Conservation (phyloP, 1,140 invertebrate genomes). For the Tetramorium simillimum region DNA sequence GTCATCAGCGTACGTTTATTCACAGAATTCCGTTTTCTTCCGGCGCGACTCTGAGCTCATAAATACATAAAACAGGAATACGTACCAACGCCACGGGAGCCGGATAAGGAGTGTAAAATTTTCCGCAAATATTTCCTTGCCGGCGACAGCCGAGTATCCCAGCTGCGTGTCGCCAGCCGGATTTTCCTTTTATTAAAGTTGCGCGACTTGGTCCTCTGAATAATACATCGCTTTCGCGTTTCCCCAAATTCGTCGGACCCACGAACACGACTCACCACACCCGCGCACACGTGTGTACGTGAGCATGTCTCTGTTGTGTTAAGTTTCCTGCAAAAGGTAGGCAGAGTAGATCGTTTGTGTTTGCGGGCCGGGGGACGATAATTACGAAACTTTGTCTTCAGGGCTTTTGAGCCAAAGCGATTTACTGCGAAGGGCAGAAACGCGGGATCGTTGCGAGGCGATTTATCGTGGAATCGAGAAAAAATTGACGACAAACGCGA, state of each 20-base stretch:
- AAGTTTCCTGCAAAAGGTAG: not conserved
- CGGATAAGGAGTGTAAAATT: conserved; percentile 39
- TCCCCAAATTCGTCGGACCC: conserved; percentile 30
- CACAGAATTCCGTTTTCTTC: not conserved
- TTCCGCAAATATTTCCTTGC: conserved; percentile 50
- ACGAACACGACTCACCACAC: not conserved
- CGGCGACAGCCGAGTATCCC: conserved; percentile 28
- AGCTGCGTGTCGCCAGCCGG: not conserved
- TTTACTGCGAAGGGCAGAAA: not conserved
- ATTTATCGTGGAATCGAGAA: too few species aligned
- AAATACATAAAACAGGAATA: conserved; percentile 34
- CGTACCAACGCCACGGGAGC: not conserved
- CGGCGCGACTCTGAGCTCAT: not conserved
- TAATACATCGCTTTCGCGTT: conserved; percentile 61
- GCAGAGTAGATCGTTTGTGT: not conserved
- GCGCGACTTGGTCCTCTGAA: conserved; percentile 53
- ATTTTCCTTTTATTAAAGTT: conserved; percentile 66
- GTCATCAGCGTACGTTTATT: not conserved
- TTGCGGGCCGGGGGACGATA: conserved; percentile 13
- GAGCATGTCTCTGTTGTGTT: not conserved
- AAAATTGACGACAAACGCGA: not conserved
- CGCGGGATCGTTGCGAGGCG: not conserved
- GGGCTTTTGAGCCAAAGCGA: not conserved
- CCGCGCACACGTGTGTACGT: not conserved
- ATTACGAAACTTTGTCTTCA: conserved; percentile 35